These are phyloP conservation scores for Cheilosia urbana DNA, from an alignment of 2,888 invertebrate genomes.

Conservation along the genomic window DNA sequence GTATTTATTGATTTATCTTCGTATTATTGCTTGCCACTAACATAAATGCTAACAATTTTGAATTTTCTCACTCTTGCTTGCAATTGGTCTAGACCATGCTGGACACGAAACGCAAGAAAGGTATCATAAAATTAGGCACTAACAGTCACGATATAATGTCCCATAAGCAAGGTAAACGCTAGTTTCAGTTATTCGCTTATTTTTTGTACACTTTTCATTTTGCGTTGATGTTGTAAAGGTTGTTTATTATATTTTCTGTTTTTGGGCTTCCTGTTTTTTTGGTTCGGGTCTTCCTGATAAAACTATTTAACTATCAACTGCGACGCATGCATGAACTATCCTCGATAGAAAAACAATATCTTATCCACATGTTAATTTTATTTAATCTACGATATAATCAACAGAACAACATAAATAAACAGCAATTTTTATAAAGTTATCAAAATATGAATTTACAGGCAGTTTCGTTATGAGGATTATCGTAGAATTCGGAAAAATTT, in stretches of 20 bases:
- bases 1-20: slow-evolving; percentile 19
- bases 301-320: too few species aligned
- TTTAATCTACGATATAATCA: too few species aligned
- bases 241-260: slow-evolving; percentile 8
- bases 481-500: too few species aligned
- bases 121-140: slow-evolving; percentile 88
- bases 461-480: too few species aligned
- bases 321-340: too few species aligned
- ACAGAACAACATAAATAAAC: too few species aligned
- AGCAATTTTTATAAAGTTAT: too few species aligned
- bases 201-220: slow-evolving; percentile 39
- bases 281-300: too few species aligned
- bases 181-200: slow-evolving; percentile 38
- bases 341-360: too few species aligned
- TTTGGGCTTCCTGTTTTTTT: too few species aligned
- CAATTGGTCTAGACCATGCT: slow-evolving; percentile 85
- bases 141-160: slow-evolving; percentile 90
- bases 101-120: slow-evolving; percentile 90
- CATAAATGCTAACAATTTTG: slow-evolving; percentile 70
- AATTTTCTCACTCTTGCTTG: slow-evolving; percentile 71
- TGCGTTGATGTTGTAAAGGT: slow-evolving; percentile 23
- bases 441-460: neutral
- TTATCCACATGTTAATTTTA: too few species aligned
- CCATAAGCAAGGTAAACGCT: slow-evolving; percentile 89
- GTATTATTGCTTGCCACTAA: slow-evolving; percentile 60